These are phyloP conservation scores for Girardia tigrina DNA, from an alignment of 2,888 invertebrate species.

Conservation along the genomic window DNA sequence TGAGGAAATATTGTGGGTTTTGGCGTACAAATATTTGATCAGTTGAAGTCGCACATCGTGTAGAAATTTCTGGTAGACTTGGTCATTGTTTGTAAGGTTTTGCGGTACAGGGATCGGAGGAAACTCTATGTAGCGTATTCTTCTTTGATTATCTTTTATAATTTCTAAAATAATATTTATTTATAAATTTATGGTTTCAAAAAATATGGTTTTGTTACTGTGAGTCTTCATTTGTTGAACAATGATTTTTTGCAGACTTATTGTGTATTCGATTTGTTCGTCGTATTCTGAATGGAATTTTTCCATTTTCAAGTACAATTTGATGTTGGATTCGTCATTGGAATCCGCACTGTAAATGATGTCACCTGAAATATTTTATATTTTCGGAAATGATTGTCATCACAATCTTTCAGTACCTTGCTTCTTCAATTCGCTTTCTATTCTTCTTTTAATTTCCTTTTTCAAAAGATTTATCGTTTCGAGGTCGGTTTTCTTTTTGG, in stretches of 20 bases:
- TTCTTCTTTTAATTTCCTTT: neutral
- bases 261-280: neutral
- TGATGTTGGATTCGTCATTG: neutral
- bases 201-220: too few species aligned
- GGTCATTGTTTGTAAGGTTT: neutral
- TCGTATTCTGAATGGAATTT: neutral
- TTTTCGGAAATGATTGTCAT: neutral
- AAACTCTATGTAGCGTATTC: neutral
- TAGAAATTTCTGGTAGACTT: neutral
- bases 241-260: neutral
- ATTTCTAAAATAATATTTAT: neutral
- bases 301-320: neutral
- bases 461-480: neutral
- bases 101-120: neutral
- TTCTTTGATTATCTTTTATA: neutral
- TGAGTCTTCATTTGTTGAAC: neutral
- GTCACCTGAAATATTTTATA: neutral
- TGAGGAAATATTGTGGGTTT: neutral
- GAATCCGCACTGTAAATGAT: neutral
- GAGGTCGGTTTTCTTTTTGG: neutral
- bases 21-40: neutral
- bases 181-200: too few species aligned
- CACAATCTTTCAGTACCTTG: neutral
- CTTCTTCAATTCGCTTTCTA: neutral
- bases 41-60: neutral